Evolutionary conservation across 2,888 invertebrate genomes (phyloP), one percentile per base, ranked within the genome.

Genomic region (Drosophila peninsularis): DNA sequence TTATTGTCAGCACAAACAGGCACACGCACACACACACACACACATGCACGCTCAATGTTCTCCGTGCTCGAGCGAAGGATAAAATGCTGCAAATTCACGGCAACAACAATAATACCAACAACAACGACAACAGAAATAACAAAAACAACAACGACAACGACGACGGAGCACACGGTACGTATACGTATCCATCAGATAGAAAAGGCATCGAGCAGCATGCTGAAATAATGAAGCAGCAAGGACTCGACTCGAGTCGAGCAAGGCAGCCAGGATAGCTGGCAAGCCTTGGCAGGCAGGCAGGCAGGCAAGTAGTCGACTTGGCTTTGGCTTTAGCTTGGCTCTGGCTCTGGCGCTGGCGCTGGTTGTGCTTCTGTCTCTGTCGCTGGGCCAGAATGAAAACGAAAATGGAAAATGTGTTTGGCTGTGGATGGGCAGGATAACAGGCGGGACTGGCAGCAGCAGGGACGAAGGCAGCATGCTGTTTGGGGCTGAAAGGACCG

Each of bases 151-250:
- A 13, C 37, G 14, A 41, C 62, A 73, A 62, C 75, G 55, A 44
- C 53, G 44, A 63, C 64, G 69, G 63, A 37, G 86, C 83, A 64
- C 69, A 88, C 89, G 76, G 78, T 83, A 83, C 87, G 89, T 89
- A 84, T 85, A 89, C 88, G 88, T 89, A 85, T 85, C 85, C 88
- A 86, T 86, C 86, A 86, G 88, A 89, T 86, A 85, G 88, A 86
- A 87, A 82, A 75, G 87, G 87, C 85, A 84, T 86, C 88, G 88
- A 84, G 87, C 81, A 83, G 89, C 89, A 85, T 89, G 88, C 80
- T 89, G 75, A 88, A 89, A 86, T 86, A 86, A 86, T 86, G 85
- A 89, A 86, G 85, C 85, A 89, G 85, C 85, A 86, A 89, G 89
- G 89, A 89, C 89, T 86, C 77, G 73, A 67, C 41, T 64, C 57